A percentile compares a stretch with the other conserved stretches of the same genome.
These are phyloP conservation scores for Pantherophis vulpinus DNA, from an alignment of 2,797 vertebrate species.

Conservation along the genomic window DNA sequence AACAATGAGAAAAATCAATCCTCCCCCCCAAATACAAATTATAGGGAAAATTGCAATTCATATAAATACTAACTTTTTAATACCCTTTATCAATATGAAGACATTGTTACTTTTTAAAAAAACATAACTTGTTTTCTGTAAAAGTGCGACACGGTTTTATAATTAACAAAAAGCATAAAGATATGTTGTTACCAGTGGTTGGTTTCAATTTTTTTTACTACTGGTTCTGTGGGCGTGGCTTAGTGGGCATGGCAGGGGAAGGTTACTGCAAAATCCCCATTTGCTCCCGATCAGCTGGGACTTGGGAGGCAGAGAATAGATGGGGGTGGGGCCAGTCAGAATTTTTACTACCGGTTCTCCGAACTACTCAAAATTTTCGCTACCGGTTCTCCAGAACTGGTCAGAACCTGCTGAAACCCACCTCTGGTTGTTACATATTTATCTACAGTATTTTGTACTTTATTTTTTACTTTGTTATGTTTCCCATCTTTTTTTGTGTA, in stretches of 20 bases:
- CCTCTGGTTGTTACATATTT: neutral
- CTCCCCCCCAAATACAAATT: neutral
- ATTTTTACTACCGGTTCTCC: no score
- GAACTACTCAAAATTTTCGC: no score
- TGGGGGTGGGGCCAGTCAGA: no score
- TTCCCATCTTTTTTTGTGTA: neutral
- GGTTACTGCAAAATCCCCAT: no score
- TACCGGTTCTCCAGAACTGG: no score
- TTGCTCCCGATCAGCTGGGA: no score
- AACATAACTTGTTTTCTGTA: neutral
- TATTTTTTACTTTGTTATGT: neutral
- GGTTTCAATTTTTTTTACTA: no score
- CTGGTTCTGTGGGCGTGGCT: no score
- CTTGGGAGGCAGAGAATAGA: no score
- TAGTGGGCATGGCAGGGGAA: no score
- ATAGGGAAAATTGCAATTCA: neutral
- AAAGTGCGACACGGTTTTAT: neutral
- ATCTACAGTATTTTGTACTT: neutral
- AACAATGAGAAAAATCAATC: neutral
- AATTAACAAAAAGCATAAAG: neutral
- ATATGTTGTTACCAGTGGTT: neutral
- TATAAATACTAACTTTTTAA: neutral
- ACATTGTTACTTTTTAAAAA: neutral
- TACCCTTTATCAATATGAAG: neutral
- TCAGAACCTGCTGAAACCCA: no score